Percentiles rank a stretch among this genome's conserved stretches.
These are phyloP conservation scores for Saccopteryx leptura DNA, from an alignment of 2,113 vertebrate species.

Conservation along the genomic window DNA sequence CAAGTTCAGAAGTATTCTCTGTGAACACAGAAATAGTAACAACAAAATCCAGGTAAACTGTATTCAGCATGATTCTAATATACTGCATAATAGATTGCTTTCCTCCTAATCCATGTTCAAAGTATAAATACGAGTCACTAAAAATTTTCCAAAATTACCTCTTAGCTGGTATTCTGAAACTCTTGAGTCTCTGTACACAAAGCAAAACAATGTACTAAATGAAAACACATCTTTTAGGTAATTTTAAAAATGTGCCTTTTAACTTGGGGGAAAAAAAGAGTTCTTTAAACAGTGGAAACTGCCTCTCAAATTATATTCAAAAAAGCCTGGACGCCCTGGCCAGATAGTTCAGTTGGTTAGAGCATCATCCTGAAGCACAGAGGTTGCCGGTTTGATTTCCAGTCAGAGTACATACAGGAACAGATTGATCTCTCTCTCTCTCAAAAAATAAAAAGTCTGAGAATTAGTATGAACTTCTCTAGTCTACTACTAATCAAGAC, in stretches of 20 bases:
- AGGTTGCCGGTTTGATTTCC: neutral
- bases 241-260: constrained; percentile 5
- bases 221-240: neutral
- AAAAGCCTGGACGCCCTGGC: neutral
- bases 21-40: constrained; percentile 26
- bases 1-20: neutral
- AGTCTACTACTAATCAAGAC: neutral
- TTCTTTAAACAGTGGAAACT: neutral
- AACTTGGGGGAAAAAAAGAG: neutral
- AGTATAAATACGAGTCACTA: neutral
- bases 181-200: neutral
- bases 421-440: neutral
- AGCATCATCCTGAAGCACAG: neutral
- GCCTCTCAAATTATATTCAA: neutral
- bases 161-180: neutral
- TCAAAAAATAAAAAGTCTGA: neutral
- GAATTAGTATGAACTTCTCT: neutral
- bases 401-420: neutral
- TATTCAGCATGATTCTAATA: neutral
- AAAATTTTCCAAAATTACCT: constrained; percentile 35
- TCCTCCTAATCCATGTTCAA: neutral
- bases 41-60: neutral
- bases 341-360: neutral
- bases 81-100: neutral
- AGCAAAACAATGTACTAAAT: neutral